Percentiles rank a stretch among this genome's conserved stretches.
Evolutionary conservation across 1,140 invertebrate genomes (phyloP).

Genomic region (Drosophila carrolli): DNA sequence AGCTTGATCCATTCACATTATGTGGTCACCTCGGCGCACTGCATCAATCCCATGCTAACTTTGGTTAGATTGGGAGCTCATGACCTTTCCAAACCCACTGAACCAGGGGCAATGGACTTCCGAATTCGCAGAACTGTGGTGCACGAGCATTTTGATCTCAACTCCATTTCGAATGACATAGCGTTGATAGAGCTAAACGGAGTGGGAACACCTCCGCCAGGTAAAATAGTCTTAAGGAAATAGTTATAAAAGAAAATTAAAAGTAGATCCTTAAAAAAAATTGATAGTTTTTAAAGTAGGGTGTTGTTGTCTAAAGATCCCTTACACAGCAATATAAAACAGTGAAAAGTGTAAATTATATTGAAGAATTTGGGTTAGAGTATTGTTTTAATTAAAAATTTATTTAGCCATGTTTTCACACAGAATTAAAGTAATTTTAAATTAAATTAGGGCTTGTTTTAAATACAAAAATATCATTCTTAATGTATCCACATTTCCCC

Average conservation of each 20-base stretch:
- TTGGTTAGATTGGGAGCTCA: conserved; percentile 88
- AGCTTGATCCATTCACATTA: conserved; percentile 90
- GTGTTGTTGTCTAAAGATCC: too few relatives aligned
- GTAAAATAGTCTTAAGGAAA: neutral
- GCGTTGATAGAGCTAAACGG: conserved; percentile 88
- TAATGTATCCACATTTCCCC: too few relatives aligned
- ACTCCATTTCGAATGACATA: conserved; percentile 90
- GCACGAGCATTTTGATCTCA: conserved; percentile 89
- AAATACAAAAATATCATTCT: too few relatives aligned
- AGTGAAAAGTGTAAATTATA: too few relatives aligned
- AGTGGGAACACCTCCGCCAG: conserved; percentile 1
- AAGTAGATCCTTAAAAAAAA: too few relatives aligned
- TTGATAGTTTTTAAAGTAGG: too few relatives aligned
- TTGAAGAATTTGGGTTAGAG: too few relatives aligned
- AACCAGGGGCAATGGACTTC: conserved; percentile 88
- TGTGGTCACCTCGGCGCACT: conserved; percentile 93
- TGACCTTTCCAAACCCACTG: conserved; percentile 87
- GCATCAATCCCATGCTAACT: conserved; percentile 85
- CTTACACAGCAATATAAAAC: too few relatives aligned
- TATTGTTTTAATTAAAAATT: too few relatives aligned
- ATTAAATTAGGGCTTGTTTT: too few relatives aligned
- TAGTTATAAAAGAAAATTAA: too few relatives aligned
- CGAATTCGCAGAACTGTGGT: conserved; percentile 86
- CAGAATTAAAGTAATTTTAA: too few relatives aligned
- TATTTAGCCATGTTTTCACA: neutral